Conservation (phyloP, 2,888 invertebrate species). For the Tachystola acroxantha region DNA sequence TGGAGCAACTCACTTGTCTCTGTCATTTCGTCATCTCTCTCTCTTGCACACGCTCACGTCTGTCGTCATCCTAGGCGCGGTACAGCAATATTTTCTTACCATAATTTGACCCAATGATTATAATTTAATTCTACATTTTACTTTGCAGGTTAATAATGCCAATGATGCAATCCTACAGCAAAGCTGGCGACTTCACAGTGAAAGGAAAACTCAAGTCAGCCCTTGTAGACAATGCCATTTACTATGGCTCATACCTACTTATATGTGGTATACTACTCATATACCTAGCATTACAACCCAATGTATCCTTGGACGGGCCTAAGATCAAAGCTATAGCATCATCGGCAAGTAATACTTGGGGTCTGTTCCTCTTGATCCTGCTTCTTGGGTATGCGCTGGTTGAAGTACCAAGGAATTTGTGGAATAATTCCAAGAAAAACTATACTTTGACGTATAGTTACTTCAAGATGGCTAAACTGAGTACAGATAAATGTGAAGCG, state of each 20-base stretch:
- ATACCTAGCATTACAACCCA: conserved; percentile 94
- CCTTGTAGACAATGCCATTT: conserved; percentile 97
- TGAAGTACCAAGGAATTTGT: conserved; percentile 94
- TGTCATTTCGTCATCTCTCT: too few species aligned
- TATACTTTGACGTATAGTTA: conserved; percentile 92
- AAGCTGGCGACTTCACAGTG: conserved; percentile 98
- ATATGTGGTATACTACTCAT: conserved; percentile 96
- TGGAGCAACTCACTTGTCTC: too few species aligned
- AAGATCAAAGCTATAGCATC: conserved; percentile 98
- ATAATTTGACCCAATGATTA: too few species aligned
- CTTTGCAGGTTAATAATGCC: conserved; percentile 93
- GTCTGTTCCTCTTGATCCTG: conserved; percentile 94
- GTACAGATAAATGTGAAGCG: conserved; percentile 96
- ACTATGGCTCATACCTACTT: conserved; percentile 97
- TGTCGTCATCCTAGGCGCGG: too few species aligned
- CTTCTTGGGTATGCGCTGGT: conserved; percentile 96
- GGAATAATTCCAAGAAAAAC: conserved; percentile 93
- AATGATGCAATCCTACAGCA: conserved; percentile 99
- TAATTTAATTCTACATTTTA: too few species aligned
- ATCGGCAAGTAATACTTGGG: conserved; percentile 99
- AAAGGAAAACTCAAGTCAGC: conserved; percentile 97
- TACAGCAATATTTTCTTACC: too few species aligned
- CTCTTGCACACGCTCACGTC: too few species aligned
- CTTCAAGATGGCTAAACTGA: conserved; percentile 95
- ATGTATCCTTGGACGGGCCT: conserved; percentile 91